phyloP scores from a whole-genome alignment of 2,888 invertebrate species.

The Entomobrya multifasciata region DNA sequence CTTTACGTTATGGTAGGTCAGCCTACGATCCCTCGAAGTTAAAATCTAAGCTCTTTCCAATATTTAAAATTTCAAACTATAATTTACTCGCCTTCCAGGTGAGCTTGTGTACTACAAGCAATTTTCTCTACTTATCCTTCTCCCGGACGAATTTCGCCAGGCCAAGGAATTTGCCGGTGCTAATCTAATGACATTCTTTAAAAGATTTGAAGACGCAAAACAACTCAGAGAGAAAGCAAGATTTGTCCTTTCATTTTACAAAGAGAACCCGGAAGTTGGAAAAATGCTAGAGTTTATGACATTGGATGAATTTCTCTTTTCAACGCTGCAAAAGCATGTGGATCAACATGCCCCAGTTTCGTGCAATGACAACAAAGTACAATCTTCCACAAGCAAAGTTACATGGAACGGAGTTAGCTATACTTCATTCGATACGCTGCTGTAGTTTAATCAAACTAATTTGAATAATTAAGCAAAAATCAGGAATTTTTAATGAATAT shows the following conservation, averaged over 20 bases:
- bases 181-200: conserved; percentile 15
- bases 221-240: conserved; percentile 41
- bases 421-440: background rate
- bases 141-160: conserved; percentile 39
- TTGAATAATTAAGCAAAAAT: too few species aligned
- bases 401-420: conserved; percentile 18
- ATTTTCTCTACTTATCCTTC: conserved; percentile 55
- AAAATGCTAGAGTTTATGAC: conserved; percentile 68
- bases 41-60: too few species aligned
- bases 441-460: background rate
- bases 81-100: conserved; percentile 16
- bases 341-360: conserved; percentile 16
- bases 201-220: conserved; percentile 59
- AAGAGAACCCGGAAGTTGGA: conserved; percentile 40
- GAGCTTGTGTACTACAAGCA: conserved; percentile 68
- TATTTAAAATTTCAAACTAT: background rate
- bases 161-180: conserved; percentile 38
- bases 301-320: conserved; percentile 51
- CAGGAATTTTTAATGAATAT: too few species aligned
- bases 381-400: background rate
- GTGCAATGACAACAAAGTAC: background rate
- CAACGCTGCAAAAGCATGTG: conserved; percentile 58
- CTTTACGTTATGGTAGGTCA: conserved; percentile 47
- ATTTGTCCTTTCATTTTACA: conserved; percentile 64
- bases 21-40: too few species aligned